phyloP scores from a whole-genome alignment of 2,888 invertebrate species.

The Patella ulyssiponensis region DNA sequence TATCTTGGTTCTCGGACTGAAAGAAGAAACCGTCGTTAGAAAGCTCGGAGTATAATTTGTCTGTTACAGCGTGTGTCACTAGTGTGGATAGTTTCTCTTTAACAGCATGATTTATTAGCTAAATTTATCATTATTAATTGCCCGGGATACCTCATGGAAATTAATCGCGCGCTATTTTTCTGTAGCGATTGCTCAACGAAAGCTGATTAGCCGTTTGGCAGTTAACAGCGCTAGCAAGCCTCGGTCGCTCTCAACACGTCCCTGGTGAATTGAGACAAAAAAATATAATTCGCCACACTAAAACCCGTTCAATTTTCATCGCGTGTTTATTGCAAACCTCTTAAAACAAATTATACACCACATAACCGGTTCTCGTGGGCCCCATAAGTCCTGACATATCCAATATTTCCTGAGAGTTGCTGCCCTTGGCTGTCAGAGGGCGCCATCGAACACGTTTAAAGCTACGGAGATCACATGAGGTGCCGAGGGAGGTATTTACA shows the following conservation, averaged over 20 bases:
- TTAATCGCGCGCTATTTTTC: constrained; percentile 28
- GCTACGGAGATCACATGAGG: no score
- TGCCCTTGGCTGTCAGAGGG: constrained; percentile 11
- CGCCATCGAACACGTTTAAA: neutral
- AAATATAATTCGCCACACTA: constrained; percentile 3
- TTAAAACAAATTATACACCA: constrained; percentile 30
- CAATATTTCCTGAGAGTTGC: constrained; percentile 12
- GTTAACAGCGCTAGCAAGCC: neutral
- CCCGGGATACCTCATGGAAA: constrained; percentile 36
- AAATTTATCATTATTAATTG: constrained; percentile 52
- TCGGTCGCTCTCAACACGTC: neutral
- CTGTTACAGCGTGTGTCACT: constrained; percentile 18
- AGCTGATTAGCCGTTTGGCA: constrained; percentile 22
- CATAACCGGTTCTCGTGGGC: constrained; percentile 18
- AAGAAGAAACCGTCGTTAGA: no score
- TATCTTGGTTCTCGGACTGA: no score
- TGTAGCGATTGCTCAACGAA: constrained; percentile 3
- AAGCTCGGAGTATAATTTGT: constrained; percentile 17
- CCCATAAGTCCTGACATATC: constrained; percentile 23
- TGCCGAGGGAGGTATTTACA: no score
- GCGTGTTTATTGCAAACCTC: neutral
- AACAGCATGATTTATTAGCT: constrained; percentile 49
- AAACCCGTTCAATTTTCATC: constrained; percentile 9
- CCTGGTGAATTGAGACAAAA: neutral
- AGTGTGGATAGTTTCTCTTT: constrained; percentile 34